These are phyloP conservation scores for Morpho achilles DNA, from an alignment of 2,888 invertebrate genomes.

Conservation along the genomic window DNA sequence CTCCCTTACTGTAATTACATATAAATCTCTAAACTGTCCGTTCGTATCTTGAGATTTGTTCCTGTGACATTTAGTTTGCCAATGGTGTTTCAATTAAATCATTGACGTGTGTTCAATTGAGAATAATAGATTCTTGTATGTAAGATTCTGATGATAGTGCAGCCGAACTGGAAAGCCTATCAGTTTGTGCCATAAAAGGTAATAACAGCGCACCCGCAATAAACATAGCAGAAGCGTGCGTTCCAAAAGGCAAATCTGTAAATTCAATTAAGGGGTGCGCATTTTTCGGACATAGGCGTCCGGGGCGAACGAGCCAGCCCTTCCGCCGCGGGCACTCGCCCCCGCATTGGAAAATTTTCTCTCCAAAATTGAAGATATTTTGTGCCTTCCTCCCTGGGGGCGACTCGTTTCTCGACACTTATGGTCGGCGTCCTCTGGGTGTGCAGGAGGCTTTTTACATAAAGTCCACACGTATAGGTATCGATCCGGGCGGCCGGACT, in stretches of 20 bases:
- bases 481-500: slow-evolving; percentile 75
- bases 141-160: slow-evolving; percentile 30
- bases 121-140: background rate
- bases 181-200: slow-evolving; percentile 45
- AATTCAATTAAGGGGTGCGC: slow-evolving; percentile 75
- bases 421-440: slow-evolving; percentile 76
- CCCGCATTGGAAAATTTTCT: slow-evolving; percentile 78
- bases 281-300: slow-evolving; percentile 74
- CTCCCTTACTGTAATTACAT: no score
- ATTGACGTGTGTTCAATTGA: background rate
- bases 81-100: no score
- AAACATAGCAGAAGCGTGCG: slow-evolving; percentile 59
- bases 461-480: slow-evolving; percentile 79
- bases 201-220: slow-evolving; percentile 58
- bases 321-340: slow-evolving; percentile 72
- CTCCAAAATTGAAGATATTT: slow-evolving; percentile 79
- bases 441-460: slow-evolving; percentile 79
- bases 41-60: no score
- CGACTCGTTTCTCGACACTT: slow-evolving; percentile 78
- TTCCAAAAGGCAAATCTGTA: slow-evolving; percentile 74
- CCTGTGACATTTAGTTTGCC: no score
- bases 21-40: no score
- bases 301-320: slow-evolving; percentile 64
- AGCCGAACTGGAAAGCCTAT: slow-evolving; percentile 34
- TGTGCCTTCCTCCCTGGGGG: slow-evolving; percentile 74